A percentile compares a stretch with the other conserved stretches of the same genome.
Conservation (phyloP, 2,888 invertebrate genomes). For the Macaria notata region DNA sequence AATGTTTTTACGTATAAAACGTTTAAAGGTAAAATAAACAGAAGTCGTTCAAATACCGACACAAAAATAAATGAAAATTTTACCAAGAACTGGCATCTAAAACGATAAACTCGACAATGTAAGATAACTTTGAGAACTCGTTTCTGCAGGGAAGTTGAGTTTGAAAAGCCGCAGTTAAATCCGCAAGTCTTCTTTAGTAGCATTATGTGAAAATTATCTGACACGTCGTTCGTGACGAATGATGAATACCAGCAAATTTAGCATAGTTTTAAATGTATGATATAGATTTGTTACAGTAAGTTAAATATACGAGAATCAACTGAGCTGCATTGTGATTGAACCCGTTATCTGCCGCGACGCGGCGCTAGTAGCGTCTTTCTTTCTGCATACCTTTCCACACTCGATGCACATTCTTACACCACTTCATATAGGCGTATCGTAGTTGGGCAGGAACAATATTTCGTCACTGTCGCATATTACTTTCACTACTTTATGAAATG, state of each 20-base stretch:
- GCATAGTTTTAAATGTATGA: constrained; percentile 64
- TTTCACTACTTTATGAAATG: too few species aligned
- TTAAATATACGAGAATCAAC: constrained; percentile 75
- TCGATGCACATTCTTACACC: constrained; percentile 54
- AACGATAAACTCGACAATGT: constrained; percentile 7
- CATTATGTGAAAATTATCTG: constrained; percentile 12
- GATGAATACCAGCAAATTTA: constrained; percentile 45
- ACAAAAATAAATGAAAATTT: constrained; percentile 9
- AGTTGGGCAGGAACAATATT: constrained; percentile 5
- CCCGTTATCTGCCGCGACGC: constrained; percentile 49
- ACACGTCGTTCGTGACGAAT: constrained; percentile 30
- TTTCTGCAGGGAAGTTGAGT: constrained; percentile 1
- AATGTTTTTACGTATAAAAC: constrained; percentile 11
- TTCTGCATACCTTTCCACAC: constrained; percentile 52
- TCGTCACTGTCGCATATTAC: too few species aligned
- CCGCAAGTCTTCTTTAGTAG: constrained; percentile 24
- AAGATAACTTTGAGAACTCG: constrained; percentile 7
- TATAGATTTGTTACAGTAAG: constrained; percentile 76
- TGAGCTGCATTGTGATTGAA: constrained; percentile 80
- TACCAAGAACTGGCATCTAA: constrained; percentile 5
- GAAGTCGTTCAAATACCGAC: constrained; percentile 10
- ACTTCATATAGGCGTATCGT: constrained; percentile 23
- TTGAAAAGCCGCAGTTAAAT: constrained; percentile 10
- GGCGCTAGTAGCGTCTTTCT: constrained; percentile 53
- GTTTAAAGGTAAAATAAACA: constrained; percentile 5